Conservation (phyloP, 2,797 vertebrate species). For the Tragopan temminckii region DNA sequence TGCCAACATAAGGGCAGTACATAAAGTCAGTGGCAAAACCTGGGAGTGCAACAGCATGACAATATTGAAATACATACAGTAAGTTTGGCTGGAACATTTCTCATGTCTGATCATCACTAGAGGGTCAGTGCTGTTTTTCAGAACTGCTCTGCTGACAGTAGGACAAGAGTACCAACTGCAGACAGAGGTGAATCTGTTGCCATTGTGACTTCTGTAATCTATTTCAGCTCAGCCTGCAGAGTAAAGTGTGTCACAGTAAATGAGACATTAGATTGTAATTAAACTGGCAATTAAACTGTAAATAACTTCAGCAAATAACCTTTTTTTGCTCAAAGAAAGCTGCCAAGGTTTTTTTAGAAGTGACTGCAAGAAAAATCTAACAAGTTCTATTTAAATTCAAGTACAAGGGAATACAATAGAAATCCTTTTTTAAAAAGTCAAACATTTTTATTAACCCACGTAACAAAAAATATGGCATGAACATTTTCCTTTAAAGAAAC, state of each 20-base stretch:
- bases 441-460: neutral
- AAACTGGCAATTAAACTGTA: conserved; percentile 48
- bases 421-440: neutral
- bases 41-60: neutral
- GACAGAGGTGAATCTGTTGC: neutral
- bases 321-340: conserved; percentile 29
- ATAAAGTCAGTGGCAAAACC: neutral
- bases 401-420: neutral
- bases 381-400: neutral
- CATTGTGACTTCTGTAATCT: neutral
- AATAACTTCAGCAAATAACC: conserved; percentile 42
- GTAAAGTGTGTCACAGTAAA: conserved; percentile 20
- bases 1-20: neutral
- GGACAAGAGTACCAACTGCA: neutral
- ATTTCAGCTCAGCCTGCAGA: neutral
- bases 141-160: neutral
- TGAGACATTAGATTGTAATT: conserved; percentile 29
- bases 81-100: neutral
- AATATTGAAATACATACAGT: neutral
- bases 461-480: neutral
- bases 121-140: neutral
- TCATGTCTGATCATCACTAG: neutral
- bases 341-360: neutral
- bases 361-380: neutral
- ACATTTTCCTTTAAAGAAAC: neutral